Base-by-base conservation (phyloP, 2,888 invertebrate genomes). In the Cerastis rubricosa region DNA sequence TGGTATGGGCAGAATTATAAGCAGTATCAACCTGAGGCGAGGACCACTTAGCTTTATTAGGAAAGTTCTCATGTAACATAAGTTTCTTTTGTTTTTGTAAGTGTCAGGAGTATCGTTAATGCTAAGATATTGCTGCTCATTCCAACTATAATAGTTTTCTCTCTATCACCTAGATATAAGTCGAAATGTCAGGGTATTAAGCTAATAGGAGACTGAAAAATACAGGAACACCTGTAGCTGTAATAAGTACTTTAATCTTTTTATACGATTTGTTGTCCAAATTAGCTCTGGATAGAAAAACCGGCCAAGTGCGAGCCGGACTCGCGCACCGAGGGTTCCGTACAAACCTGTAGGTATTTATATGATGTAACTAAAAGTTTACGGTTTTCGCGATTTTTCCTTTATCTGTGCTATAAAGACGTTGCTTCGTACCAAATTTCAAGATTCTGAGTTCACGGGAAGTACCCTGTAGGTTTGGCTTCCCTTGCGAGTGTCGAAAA, bases 1-100 rank as follows among this genome's bases (percentile, higher is more conserved):
- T 81, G 43, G 45, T 81, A 71, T 81, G 81, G 40, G 45, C 29
- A 63, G 82, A 83, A 83, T 83, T 49, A 49, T 65, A 80, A 82
- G 59, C 54, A 80, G 75, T 19, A 59, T n/a, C 51, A 61, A 77
- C 64, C 57, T 59, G 4, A 59, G 47, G 29, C 45, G 14, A 45
- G 19, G 14, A 40, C 45, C 64, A 59, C 51, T 83, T 69, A 77
- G 40, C 25, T 63, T 67, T 76, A 63, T 63, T 76, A 67, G 40
- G 40, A 54, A 82, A 82, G 76, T 79, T 67, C 63, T 25, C 17
- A 47, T 67, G 66, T 67, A 81, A 76, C 76, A 67, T 76, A 43
- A 81, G 76, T 76, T 43, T 61, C 47, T 43, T 61, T 54, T 75
- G 65, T 65, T 59, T 74, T 75, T 59, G 25, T 77, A 47, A 14